These are phyloP conservation scores for Polydrusus cervinus DNA, from an alignment of 2,888 invertebrate genomes.

Conservation along the genomic window DNA sequence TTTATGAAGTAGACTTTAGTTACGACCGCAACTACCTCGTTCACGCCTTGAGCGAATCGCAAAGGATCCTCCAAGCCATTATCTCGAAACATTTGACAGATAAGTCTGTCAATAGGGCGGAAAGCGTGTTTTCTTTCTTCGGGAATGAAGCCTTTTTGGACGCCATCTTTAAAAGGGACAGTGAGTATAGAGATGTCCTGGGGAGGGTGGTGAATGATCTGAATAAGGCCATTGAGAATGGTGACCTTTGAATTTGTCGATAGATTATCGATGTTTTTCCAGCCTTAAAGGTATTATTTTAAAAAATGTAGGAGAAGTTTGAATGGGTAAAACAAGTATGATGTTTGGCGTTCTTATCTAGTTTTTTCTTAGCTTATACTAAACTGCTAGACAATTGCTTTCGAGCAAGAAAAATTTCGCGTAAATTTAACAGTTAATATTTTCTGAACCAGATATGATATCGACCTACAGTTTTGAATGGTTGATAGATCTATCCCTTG, in stretches of 20 bases:
- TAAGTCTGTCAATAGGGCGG: conserved; percentile 86
- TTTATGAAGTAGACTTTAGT: conserved; percentile 81
- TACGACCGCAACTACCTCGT: conserved; percentile 89
- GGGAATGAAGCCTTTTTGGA: conserved; percentile 78
- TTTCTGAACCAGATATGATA: no score
- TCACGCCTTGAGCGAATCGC: conserved; percentile 85
- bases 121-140: conserved; percentile 84
- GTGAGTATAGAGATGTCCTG: conserved; percentile 77
- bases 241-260: conserved; percentile 72
- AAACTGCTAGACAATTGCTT: no score
- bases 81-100: conserved; percentile 88
- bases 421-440: no score
- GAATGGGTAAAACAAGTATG: no score
- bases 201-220: conserved; percentile 79
- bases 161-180: conserved; percentile 76
- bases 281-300: no score
- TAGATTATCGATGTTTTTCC: background rate
- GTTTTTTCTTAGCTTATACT: no score
- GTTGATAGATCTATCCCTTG: no score
- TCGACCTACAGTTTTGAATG: no score
- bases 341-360: no score
- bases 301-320: background rate
- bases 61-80: conserved; percentile 82
- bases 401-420: no score
- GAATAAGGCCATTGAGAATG: conserved; percentile 78